Base-by-base conservation (phyloP, 2,113 vertebrate species). In the Eurystomus gularis region DNA sequence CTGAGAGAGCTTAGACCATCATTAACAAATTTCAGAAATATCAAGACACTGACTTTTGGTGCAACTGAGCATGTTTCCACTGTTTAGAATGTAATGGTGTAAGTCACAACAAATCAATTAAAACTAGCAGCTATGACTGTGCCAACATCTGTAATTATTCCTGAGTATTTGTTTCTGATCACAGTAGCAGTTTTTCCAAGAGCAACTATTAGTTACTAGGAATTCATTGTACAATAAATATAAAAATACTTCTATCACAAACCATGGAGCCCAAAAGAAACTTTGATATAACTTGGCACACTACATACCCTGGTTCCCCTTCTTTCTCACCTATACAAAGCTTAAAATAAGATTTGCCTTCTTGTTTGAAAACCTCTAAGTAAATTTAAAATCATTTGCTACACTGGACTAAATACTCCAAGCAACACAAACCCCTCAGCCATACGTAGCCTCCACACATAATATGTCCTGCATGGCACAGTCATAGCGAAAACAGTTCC, bases 101-200 rank as follows among this genome's bases (percentile, higher is more conserved):
- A 81, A 88, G 46, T 31, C 57, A 64, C 76, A 86, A 25, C 42
- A 57, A 83, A 40, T 66, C 65, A 87, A 49, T 48, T 60, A 72
- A 82, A 80, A 62, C 35, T 76, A 26, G 42, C 44, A 90, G 29
- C 24, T 48, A 48, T 3, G 29, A 55, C 52, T 58, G 21, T 79
- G 58, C 82, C 75, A 88, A 86, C 58, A 90, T 40, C 49, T 72
- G 24, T 44, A 82, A 90, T 60, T 79, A 48, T 37, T 94, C 95
- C 80, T 93, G 82, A 82, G 54, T 49, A 61, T 66, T 76, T 90
- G 70, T 31, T 82, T 79, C 46, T 68, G 39, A 79, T 64, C 89
- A 85, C 13, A 78, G 40, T 7, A 37, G 28, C 6, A 39, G 42
- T 19, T 93, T 80, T 80, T 44, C 78, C 48, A 64, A 55, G 16